Base-by-base conservation (phyloP, 2,113 vertebrate species). In the Clarias gariepinus region DNA sequence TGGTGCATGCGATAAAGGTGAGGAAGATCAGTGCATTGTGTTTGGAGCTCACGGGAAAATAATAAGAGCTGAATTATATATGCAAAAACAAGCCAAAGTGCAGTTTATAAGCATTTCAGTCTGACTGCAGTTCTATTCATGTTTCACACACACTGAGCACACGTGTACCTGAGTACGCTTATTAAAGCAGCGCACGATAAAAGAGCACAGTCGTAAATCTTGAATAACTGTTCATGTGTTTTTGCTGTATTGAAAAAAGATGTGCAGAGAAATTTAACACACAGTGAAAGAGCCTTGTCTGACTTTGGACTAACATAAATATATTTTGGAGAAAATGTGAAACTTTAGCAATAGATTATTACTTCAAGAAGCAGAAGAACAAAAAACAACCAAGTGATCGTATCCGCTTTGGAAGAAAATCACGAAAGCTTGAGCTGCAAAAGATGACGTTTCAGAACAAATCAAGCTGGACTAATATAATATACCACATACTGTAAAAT, bases 101-200 rank as follows among this genome's bases (percentile, higher is more conserved):
- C n/a, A 28, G 21, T 78, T 85, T 63, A 8, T 47, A 85, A 87
- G 60, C 86, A 79, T 78, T 85, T 21, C 82, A 77, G 85, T 86
- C 85, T 87, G 82, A 85, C 58, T 85, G 13, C 82, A 82, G 60
- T 84, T 30, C 60, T 25, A 61, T 33, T 33, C 60, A 82, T 77
- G 63, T 52, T 85, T 74, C 74, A 57, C 69, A 82, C 69, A 78
- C 53, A 21, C 60, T 69, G 76, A n/a, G 7, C 25, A 21, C 61
- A 76, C 36, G 61, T 60, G 55, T 47, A 83, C 76, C 73, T 61
- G 81, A 74, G 91, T 90, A 41, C 7, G 23, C 11, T 13, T 23
- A 78, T 13, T 85, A 85, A 85, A 85, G n/a, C 60, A 64, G 30
- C 16, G 23, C 52, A 12, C 55, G 47, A 30, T 19, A 30, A 1